These are phyloP conservation scores for Aselliscus stoliczkanus DNA, from an alignment of 2,797 vertebrate genomes.

Conservation along the genomic window DNA sequence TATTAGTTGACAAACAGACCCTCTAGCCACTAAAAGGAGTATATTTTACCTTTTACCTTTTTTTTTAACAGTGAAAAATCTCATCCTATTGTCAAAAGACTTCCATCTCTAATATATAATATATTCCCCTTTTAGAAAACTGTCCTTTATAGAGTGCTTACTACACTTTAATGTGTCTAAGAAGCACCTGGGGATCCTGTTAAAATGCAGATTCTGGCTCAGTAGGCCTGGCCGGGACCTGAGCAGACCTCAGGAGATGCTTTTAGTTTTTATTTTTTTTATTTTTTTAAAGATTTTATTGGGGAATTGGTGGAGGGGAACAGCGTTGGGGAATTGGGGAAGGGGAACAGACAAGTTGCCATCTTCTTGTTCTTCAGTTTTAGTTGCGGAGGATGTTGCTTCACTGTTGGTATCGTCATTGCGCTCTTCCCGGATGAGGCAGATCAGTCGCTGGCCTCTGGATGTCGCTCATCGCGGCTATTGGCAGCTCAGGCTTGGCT, in stretches of 20 bases:
- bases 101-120: neutral
- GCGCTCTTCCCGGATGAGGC: too few relatives aligned
- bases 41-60: neutral
- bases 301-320: too few relatives aligned
- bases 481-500: too few relatives aligned
- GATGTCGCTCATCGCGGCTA: too few relatives aligned
- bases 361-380: too few relatives aligned
- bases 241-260: neutral
- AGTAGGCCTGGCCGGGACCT: neutral
- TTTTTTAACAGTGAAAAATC: neutral
- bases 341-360: too few relatives aligned
- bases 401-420: too few relatives aligned
- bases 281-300: too few relatives aligned
- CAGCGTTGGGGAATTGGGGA: too few relatives aligned
- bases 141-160: neutral
- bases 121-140: neutral
- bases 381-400: too few relatives aligned
- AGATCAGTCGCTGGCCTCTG: too few relatives aligned
- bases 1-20: neutral
- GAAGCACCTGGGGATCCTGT: neutral
- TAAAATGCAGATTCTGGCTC: neutral
- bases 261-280: too few relatives aligned
- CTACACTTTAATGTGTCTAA: neutral
- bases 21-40: neutral
- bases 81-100: neutral